Evolutionary conservation across 1,140 invertebrate genomes (phyloP), one percentile per base, ranked within the genome.

Genomic region (Heliothis subflexa): DNA sequence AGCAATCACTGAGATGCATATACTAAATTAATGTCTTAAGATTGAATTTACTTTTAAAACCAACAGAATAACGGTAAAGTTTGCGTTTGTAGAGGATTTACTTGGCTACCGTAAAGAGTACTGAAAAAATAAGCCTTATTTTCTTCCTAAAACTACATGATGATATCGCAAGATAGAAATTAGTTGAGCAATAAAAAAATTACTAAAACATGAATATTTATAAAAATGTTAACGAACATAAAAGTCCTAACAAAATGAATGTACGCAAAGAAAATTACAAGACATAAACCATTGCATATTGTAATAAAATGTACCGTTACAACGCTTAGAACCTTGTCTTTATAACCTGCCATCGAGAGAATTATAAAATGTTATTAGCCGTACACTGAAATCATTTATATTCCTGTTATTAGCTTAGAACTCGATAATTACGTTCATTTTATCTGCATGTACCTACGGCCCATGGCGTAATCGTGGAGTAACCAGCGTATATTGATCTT

Each of bases 351-450:
- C 33, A 62, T 62, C 33, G n/a, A 62, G 3, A 21, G 55, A 57
- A 57, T 57, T 57, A 57, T 57, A 57, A 57, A 57, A 57, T 57
- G 55, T 13, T 25, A 57, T 57, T 57, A 57, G 25, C 55, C 7
- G 55, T 57, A 25, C 12, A 13, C 55, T 57, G 55, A 57, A 57
- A 25, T 57, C 21, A 57, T 25, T 25, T 57, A 57, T 57, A 25
- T 21, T 57, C 28, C 59, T 62, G 59, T 40, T 62, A 33, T 40
- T 62, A n/a, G 28, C 28, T 62, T 62, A 62, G 59, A 16, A 40
- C 28, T 62, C 12, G n/a, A 13, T 62, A 40, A 40, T 62, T 40
- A 28, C 28, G 9, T 40, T 40, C 33, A 62, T 62, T 40, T 40
- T 40, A 40, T 62, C 59, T 62, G 13, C 14, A 16, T 25, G 25